Evolutionary conservation across 2,888 invertebrate genomes (phyloP).

Genomic region (Erebia aethiops): DNA sequence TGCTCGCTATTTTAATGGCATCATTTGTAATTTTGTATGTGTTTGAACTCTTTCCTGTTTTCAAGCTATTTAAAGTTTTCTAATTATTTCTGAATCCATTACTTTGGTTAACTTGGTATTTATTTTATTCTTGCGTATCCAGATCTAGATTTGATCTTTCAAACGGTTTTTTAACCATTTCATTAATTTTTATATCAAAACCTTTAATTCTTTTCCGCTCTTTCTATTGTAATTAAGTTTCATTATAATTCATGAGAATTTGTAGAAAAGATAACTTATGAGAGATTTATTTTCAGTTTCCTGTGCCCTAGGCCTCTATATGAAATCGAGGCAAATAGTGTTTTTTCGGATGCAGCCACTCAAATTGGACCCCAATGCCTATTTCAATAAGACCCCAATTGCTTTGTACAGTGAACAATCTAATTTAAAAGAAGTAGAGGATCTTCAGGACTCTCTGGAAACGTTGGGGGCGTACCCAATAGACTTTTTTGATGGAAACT

Average conservation of each 20-base stretch:
- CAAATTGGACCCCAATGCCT: constrained; percentile 84
- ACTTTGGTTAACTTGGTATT: no score
- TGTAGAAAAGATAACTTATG: neutral
- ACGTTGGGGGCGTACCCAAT: constrained; percentile 69
- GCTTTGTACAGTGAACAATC: constrained; percentile 84
- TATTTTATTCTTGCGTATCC: no score
- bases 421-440: constrained; percentile 60
- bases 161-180: no score
- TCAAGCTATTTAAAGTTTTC: no score
- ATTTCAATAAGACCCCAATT: constrained; percentile 82
- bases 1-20: no score
- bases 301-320: constrained; percentile 86
- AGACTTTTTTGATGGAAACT: constrained; percentile 85
- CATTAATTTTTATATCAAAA: no score
- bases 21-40: no score
- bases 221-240: no score
- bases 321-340: constrained; percentile 84
- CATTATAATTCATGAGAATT: no score
- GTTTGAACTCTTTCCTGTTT: no score
- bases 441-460: constrained; percentile 66
- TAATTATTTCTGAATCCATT: no score
- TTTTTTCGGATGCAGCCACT: constrained; percentile 85
- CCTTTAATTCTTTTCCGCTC: no score
- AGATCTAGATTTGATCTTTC: neutral
- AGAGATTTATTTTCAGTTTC: constrained; percentile 68